Conservation (phyloP, 2,888 invertebrate species). For the Pseudococcus jackbeardsleyi region DNA sequence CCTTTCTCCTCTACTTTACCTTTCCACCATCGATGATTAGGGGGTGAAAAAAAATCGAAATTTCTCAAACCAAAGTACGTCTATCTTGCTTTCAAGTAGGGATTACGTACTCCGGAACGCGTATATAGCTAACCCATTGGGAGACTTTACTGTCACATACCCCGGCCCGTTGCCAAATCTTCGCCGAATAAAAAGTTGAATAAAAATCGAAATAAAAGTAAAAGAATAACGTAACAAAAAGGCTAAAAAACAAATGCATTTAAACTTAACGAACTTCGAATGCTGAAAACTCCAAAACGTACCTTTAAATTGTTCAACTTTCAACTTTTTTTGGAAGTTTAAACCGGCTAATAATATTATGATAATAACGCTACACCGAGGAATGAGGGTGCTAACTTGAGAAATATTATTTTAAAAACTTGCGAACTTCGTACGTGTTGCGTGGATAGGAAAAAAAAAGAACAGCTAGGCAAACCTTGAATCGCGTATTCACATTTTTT, state of each 20-base stretch:
- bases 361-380: slow-evolving; percentile 53
- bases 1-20: background rate
- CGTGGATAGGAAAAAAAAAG: slow-evolving; percentile 45
- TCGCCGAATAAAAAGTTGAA: slow-evolving; percentile 31
- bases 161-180: background rate
- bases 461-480: background rate
- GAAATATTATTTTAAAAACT: slow-evolving; percentile 61
- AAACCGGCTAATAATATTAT: slow-evolving; percentile 64
- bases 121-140: background rate
- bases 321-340: slow-evolving; percentile 53
- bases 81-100: background rate
- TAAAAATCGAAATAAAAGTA: slow-evolving; percentile 42
- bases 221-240: slow-evolving; percentile 24
- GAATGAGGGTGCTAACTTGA: slow-evolving; percentile 59
- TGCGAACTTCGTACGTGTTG: slow-evolving; percentile 61
- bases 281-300: slow-evolving; percentile 57
- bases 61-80: background rate
- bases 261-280: slow-evolving; percentile 59
- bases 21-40: background rate
- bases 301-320: slow-evolving; percentile 57
- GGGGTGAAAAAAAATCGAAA: background rate
- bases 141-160: background rate
- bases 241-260: slow-evolving; percentile 55
- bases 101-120: background rate
- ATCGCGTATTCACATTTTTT: slow-evolving; percentile 44